Evolutionary conservation across 2,797 vertebrate genomes (phyloP), one percentile per base, ranked within the genome.

Genomic region (Leptatherina wallacei): DNA sequence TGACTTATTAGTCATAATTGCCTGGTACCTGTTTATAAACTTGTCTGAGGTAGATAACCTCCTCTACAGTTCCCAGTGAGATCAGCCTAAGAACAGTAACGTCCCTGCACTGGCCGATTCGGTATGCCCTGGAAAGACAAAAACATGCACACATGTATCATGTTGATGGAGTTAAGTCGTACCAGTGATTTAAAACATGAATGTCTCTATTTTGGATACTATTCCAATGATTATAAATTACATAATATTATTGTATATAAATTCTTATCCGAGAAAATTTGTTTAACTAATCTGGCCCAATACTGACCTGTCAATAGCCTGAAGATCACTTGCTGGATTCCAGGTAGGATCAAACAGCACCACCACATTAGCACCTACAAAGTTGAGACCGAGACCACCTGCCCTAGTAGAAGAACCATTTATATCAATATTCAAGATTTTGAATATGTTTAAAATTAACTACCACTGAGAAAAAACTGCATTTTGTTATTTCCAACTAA

Each of bases 251-350:
- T 2, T 27, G 0, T 42, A 61, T 16, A 42, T 6, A 18, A 9
- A 3, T 14, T 24, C 6, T 33, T 35, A 35, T 33, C 1, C 10
- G 18, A 51, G 9, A 11, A 51, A 3, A 51, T 51, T 51, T 51
- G n/a, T 51, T 22, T 0, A 51, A 12, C 4, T 9, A 42, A 54
- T 40, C 13, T 47, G n/a, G 29, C 3, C 8, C 20, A n/a, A 4
- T 30, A 52, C 49, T 2, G 91, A 98, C 98, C 98, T 96, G 93
- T 99, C 98, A 90, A 99, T 95, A 47, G 98, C 97, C 88, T 99
- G 98, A 77, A 99, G 97, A 90, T 99, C 98, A 94, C 95, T 98
- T 86, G 98, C 96, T 91, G 98, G 98, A 89, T 99, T 99, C 98
- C 98, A 99, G 0, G 97, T 98, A 77, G 98, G 97, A 84, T 99